Evolutionary conservation across 2,797 vertebrate genomes (phyloP).

Genomic region (Intellagama lesueurii): DNA sequence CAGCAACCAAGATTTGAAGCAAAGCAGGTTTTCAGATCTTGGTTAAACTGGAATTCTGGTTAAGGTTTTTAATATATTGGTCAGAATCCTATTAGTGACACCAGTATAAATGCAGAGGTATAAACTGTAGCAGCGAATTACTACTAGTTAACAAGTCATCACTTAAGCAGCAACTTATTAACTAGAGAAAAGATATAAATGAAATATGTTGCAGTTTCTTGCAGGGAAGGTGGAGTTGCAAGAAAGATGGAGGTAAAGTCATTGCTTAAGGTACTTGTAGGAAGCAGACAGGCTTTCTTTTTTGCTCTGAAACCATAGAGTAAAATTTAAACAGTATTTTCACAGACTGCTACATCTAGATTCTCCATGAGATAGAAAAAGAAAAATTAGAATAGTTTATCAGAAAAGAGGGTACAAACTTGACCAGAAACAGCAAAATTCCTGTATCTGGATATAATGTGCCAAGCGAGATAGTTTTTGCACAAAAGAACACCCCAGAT

Average conservation of each 20-base stretch:
- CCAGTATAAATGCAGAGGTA: no score
- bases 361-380: not conserved
- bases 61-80: not conserved
- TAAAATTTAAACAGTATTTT: not conserved
- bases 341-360: not conserved
- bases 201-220: not conserved
- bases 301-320: not conserved
- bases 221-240: not conserved
- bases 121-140: no score
- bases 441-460: not conserved
- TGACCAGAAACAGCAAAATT: not conserved
- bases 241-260: not conserved
- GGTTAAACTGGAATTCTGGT: not conserved
- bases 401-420: not conserved
- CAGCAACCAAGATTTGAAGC: not conserved
- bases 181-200: not conserved
- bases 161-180: not conserved
- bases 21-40: not conserved
- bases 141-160: no score
- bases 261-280: not conserved
- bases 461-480: not conserved
- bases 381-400: not conserved
- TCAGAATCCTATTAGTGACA: not conserved
- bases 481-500: not conserved
- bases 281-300: not conserved